These are phyloP conservation scores for Lepidurus arcticus DNA, from an alignment of 1,140 invertebrate genomes.

Conservation along the genomic window DNA sequence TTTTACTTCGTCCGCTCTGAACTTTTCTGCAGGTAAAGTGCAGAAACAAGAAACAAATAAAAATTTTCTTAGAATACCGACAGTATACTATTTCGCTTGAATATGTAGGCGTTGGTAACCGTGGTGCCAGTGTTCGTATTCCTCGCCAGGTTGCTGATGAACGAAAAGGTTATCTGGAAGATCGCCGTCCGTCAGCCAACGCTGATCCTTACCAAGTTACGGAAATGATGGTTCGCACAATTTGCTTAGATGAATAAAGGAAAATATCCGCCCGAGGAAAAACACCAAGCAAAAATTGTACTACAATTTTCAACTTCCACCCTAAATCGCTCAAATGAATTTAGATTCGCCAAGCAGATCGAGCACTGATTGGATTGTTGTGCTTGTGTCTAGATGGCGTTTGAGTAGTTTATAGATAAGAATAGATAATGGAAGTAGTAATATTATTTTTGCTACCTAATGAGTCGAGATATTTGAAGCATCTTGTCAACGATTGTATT, in stretches of 20 bases:
- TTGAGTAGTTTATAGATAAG: too few relatives aligned
- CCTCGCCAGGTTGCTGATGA: conserved; percentile 78
- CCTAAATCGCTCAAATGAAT: too few relatives aligned
- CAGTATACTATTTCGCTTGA: background rate
- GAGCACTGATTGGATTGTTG: too few relatives aligned
- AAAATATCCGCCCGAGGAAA: background rate
- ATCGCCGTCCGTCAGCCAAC: conserved; percentile 87
- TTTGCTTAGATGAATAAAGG: conserved; percentile 56
- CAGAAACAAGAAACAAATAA: too few relatives aligned
- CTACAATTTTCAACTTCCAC: too few relatives aligned
- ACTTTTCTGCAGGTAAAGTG: conserved; percentile 62
- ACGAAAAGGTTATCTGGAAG: conserved; percentile 86
- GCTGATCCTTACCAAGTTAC: conserved; percentile 81
- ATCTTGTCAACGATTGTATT: too few relatives aligned
- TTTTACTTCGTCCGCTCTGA: conserved; percentile 67
- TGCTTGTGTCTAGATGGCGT: too few relatives aligned
- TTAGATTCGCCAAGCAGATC: too few relatives aligned
- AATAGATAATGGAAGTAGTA: too few relatives aligned
- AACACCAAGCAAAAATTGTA: too few relatives aligned
- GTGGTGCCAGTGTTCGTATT: conserved; percentile 72
- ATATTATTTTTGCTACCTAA: too few relatives aligned
- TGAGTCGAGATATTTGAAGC: too few relatives aligned
- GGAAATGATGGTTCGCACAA: conserved; percentile 65
- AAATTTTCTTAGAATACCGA: background rate
- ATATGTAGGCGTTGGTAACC: conserved; percentile 65